Percentiles rank a stretch among this genome's conserved stretches.
Evolutionary conservation across 2,888 invertebrate species (phyloP).

Genomic region (Chrysina gloriosa): DNA sequence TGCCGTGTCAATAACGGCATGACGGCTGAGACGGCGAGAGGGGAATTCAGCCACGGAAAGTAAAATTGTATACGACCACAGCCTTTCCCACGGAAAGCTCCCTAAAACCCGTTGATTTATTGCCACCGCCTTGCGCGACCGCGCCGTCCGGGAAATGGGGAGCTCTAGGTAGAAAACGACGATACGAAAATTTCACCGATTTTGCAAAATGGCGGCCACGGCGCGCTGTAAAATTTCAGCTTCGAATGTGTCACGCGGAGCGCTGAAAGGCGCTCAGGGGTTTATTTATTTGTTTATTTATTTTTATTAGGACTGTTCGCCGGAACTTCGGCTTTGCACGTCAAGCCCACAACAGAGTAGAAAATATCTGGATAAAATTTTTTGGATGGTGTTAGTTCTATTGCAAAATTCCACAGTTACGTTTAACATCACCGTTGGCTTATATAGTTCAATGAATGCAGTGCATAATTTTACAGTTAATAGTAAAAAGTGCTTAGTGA

Average conservation of each 20-base stretch:
- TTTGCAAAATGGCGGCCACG: neutral
- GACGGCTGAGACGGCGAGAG: too few relatives aligned
- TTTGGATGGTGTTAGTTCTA: too few relatives aligned
- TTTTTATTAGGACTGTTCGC: neutral
- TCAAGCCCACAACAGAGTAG: too few relatives aligned
- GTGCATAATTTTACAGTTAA: too few relatives aligned
- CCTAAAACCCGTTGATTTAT: neutral
- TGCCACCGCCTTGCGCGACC: neutral
- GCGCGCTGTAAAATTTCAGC: neutral
- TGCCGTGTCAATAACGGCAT: too few relatives aligned
- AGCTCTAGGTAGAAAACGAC: neutral
- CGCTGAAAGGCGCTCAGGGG: too few relatives aligned
- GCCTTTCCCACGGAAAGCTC: neutral
- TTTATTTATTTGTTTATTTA: constrained; percentile 7
- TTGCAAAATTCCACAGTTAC: too few relatives aligned
- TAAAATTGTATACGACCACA: neutral
- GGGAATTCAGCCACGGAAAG: too few relatives aligned
- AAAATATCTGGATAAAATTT: too few relatives aligned
- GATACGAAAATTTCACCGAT: neutral
- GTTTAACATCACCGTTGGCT: too few relatives aligned
- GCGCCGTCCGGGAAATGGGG: neutral
- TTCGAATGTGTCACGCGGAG: neutral
- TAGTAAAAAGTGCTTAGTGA: too few relatives aligned
- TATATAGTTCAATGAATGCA: too few relatives aligned
- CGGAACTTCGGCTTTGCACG: neutral